Evolutionary conservation across 2,888 invertebrate genomes (phyloP), one percentile per base, ranked within the genome.

Genomic region (Tenthredo scrophulariae): DNA sequence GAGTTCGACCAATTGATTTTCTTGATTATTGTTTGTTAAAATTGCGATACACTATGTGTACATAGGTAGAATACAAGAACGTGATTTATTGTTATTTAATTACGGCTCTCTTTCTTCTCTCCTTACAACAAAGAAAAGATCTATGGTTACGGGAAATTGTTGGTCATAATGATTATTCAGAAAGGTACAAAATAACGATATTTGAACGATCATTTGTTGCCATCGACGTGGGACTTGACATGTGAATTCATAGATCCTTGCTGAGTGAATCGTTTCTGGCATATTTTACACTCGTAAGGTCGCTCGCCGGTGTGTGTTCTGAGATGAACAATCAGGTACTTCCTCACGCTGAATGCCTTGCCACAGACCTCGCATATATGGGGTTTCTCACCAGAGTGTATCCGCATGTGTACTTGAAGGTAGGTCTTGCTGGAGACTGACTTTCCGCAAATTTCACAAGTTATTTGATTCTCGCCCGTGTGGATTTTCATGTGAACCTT

Each of bases 401-500:
- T 91, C 29, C 90, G 88, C 91, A 91, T 91, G 84, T 92, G 92
- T 18, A 89, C 88, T 65, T 88, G 90, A 37, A 92, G 87, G 70
- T 92, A 92, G 3, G 89, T 90, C 84, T 91, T 92, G 84, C 91
- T 93, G 29, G 94, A 94, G 0, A 92, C 89, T 1, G 91, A 90
- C 84, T 94, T 94, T 0, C 92, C 92, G 87, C 94, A 94, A 1
- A 91, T 87, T 65, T 93, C 91, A 88, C 94, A 94, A 0, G 91
- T 88, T 22, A 92, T 93, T 86, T 92, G 91, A 89, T 92, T 94
- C 84, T 93, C 92, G 1, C 94, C 94, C 0, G 92, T 91, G 87
- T 94, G 94, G 7, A 93, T 92, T 84, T 93, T 92, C 85, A 93
- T 88, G 86, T 94, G 94, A 0, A 89, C 94, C 89, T 92, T 94